Base-by-base conservation (phyloP, 1,140 invertebrate genomes). In the Heliconius hermathena region DNA sequence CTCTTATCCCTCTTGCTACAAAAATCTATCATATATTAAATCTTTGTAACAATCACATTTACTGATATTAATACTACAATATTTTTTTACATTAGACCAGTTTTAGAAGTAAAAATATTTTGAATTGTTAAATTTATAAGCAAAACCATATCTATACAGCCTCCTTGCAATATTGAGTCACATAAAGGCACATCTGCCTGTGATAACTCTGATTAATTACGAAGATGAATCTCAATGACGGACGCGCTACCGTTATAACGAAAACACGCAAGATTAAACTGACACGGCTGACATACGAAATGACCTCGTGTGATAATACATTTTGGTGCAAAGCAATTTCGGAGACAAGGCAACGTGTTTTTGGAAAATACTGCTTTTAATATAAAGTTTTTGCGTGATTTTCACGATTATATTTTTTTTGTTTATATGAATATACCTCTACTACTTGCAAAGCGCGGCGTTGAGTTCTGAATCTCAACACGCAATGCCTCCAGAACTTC, bases 191-290 rank as follows among this genome's bases (percentile, higher is more conserved):
- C 78, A 82, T 82, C 75, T 79, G 74, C 71, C 66, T 49, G 73
- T 81, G 78, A 84, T 84, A 84, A 82, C 49, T 29, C 75, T 79
- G 83, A 84, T 84, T 82, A 82, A 84, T 82, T 74, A 66, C 77
- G 71, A 72, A 81, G 83, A 84, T 84, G 79, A 70, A 82, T 84
- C 83, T 80, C 76, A 20, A 20, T 73, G 80, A 79, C 80, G 71
- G 77, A 75, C 77, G 74, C 36, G 83, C 81, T 81, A 82, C 81
- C 78, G 81, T 80, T 82, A 80, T 82, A 73, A 77, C 78, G 74
- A 79, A 82, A 79, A 82, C 79, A 81, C 54, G 77, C 49, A 54
- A 82, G 81, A 82, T 79, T 79, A 82, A 76, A 76, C 16, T 79
- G 81, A 82, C 77, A 73, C 46, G 71, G 36, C 11, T 77, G 81